Base-by-base conservation (phyloP, 2,113 vertebrate species). In the Notiomystis cincta region DNA sequence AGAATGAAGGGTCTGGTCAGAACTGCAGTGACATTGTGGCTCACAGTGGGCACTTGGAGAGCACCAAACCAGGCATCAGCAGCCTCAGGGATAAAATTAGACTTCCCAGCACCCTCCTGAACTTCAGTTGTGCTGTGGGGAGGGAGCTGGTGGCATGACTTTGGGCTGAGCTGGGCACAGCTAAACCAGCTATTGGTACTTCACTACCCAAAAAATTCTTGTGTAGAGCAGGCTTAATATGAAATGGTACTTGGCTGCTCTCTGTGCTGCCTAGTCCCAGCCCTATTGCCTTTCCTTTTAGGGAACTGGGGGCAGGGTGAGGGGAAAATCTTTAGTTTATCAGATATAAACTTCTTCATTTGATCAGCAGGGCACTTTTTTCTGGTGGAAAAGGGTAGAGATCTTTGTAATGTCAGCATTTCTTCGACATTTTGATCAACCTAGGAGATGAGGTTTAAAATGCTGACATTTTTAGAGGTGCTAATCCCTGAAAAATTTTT, bases 381-480 rank as follows among this genome's bases (percentile, higher is more conserved):
- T 53, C 33, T 81, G 33, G 16, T 51, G 37, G 28, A 73, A 90
- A 78, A n/a, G 7, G 9, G 12, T 50, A 72, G 24, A 54, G 14
- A 23, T 56, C 48, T 77, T n/a, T 48, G 28, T 71, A 82, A 69
- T 31, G 22, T 89, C 11, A 1, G 40, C 47, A 51, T 42, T 85
- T 77, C 87, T 85, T 75, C 0, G 0, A 84, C 0, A 0, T 75
- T 76, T 89, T 0, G 2, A 64, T 81, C 0, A 3, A 82, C 45
- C 77, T 82, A 66, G n/a, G 48, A 84, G 44, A 75, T 40, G 38
- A 75, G 22, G 15, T 57, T 84, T 89, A 67, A 87, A 95, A 90
- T 83, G 47, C 37, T 78, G 56, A 81, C 47, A 54, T 87, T 94
- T 95, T 93, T 79, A 93, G 93, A 93, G 58, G 80, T 77, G 62